Base-by-base conservation (phyloP, 2,888 invertebrate genomes). In the Allygus modestus region DNA sequence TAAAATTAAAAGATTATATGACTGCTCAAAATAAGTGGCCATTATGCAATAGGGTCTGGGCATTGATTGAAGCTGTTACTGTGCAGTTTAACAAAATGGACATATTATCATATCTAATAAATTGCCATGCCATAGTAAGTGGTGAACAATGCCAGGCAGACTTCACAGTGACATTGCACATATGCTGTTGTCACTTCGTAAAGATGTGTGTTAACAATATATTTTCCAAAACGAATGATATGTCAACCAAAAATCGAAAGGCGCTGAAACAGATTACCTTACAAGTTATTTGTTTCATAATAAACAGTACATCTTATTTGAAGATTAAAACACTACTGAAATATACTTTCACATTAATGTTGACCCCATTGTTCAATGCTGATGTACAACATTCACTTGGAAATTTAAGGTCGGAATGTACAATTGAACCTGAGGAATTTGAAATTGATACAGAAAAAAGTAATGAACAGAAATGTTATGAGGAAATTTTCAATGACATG, bases 121-220 rank as follows among this genome's bases (percentile, higher is more conserved):
- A 20, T 58, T 58, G 58, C 20, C 58, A 58, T 15, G 20, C 7
- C 23, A 58, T 58, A 1, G 9, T 58, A 58, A 20, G 2, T 20
- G 58, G 2, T 12, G 17, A 46, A 46, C 46, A 7, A 17, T 46
- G 17, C 46, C 9, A 9, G 17, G 17, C 17, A 15, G 1, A 46
- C 4, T 12, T 17, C 4, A 46, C 12, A 17, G 46, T 46, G 12
- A 46, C 46, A 46, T 11, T 46, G 46, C 58, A 58, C 12, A 58
- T 23, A 9, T 58, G 58, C 26, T 58, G 58, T 23, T 58, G 58
- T 23, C 58, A 58, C 15, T 58, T 58, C 20, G 58, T 58, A 7
- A 58, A 58, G 26, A 58, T 58, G 58, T 58, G 58, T 58, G 58
- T 58, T 20, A 58, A 58, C 26, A 58, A 58, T 26, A 5, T 58